A percentile compares a stretch with the other conserved stretches of the same genome.
phyloP scores from a whole-genome alignment of 1,140 invertebrate species.

The Magallana gigas region DNA sequence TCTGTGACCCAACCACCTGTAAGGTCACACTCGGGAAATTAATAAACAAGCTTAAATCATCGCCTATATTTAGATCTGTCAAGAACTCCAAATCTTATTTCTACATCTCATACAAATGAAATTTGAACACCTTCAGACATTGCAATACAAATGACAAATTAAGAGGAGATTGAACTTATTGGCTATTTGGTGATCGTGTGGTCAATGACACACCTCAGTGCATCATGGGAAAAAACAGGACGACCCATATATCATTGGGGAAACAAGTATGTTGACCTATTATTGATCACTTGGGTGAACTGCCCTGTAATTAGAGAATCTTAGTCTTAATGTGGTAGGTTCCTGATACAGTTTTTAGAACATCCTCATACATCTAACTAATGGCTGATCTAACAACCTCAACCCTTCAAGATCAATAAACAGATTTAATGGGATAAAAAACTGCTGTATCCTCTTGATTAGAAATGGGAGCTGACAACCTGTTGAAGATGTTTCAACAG shows the following conservation, averaged over 20 bases:
- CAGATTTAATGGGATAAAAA: conserved; percentile 25
- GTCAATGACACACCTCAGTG: conserved; percentile 7
- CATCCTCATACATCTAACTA: not conserved
- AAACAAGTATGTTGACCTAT: conserved; percentile 2
- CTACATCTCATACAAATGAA: not conserved
- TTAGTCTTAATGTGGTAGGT: not conserved
- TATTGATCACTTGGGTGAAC: conserved; percentile 23
- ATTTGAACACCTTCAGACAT: not conserved
- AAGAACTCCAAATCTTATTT: not conserved
- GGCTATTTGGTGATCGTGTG: not conserved
- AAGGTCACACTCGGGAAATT: not conserved
- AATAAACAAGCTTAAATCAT: conserved; percentile 4
- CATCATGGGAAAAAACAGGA: not conserved
- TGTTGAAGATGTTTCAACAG: conserved; percentile 6
- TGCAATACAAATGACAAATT: not conserved
- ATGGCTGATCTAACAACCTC: not conserved
- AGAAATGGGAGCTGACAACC: conserved; percentile 14
- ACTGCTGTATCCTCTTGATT: not conserved
- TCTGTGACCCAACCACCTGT: not conserved
- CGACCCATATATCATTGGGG: not conserved
- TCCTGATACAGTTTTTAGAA: conserved; percentile 19
- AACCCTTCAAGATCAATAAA: conserved; percentile 22
- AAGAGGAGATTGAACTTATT: conserved; percentile 15
- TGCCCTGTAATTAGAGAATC: conserved; percentile 1
- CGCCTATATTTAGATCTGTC: not conserved